Base-by-base conservation (phyloP, 2,113 vertebrate species). In the Pseudopodoces humilis region DNA sequence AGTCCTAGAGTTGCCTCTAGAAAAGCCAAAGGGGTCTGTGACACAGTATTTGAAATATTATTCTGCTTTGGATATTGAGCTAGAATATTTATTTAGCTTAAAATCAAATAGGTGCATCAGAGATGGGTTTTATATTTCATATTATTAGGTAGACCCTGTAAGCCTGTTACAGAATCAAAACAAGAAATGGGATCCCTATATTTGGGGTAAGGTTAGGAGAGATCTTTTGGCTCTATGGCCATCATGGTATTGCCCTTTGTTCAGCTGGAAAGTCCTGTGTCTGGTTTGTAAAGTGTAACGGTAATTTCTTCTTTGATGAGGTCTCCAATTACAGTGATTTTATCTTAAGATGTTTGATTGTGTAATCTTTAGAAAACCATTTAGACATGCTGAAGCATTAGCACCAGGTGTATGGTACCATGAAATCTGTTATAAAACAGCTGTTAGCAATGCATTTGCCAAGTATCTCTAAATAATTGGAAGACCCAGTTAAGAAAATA, bases 301-400 rank as follows among this genome's bases (percentile, higher is more conserved):
- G 83, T 71, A 94, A 90, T 94, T 96, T 95, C 86, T 81, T 74
- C 79, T 95, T 80, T 87, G 91, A 93, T 92, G 94, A 96, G 77
- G 39, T 49, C 79, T 91, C 82, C 79, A 94, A 87, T 90, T 95
- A 86, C 90, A 53, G 60, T 47, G 92, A 95, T 94, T 82, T 96
- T 94, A 92, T 95, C 86, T 81, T 53, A 74, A 1, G 1, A 83
- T 93, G 92, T 91, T 96, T 92, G 86, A 91, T 90, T 84, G 71
- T 96, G 95, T 91, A 93, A 71, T 95, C 96, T 95, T 94, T 94
- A 96, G 81, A 93, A 95, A 95, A 86, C 91, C 92, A 70, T 96
- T 95, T 96, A 94, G 92, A 92, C 82, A 91, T 74, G 88, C 94
- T 92, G 79, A 67, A 95, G 92, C 86, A 91, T 94, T 96, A 95